Evolutionary conservation across 2,888 invertebrate species (phyloP).

Genomic region (Anodontia alba): DNA sequence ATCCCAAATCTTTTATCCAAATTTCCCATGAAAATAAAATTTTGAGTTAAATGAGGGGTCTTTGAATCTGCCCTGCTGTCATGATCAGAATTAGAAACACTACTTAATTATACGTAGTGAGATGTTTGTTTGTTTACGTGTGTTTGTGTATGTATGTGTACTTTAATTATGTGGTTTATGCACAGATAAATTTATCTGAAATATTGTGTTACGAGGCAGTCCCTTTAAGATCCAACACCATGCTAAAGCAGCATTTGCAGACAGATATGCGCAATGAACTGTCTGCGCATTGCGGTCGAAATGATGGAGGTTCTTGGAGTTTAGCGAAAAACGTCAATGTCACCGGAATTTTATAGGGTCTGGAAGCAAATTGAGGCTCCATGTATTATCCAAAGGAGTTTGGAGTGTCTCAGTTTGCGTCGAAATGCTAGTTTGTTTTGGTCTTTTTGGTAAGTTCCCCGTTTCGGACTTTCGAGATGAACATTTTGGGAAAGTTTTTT

Average conservation of each 20-base stretch:
- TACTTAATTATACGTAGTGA: too few relatives aligned
- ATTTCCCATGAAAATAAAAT: too few relatives aligned
- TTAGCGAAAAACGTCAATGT: constrained; percentile 58
- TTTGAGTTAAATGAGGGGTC: too few relatives aligned
- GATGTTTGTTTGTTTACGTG: too few relatives aligned
- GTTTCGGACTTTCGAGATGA: neutral
- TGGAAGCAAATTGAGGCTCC: constrained; percentile 64
- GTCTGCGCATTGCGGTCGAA: constrained; percentile 66
- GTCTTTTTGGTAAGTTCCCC: constrained; percentile 73
- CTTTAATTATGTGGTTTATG: too few relatives aligned
- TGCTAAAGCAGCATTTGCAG: constrained; percentile 50
- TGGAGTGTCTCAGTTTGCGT: constrained; percentile 68
- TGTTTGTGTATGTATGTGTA: too few relatives aligned
- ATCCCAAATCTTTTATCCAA: too few relatives aligned
- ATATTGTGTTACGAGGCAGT: neutral
- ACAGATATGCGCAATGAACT: constrained; percentile 70
- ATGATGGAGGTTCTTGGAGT: constrained; percentile 51
- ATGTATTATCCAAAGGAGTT: constrained; percentile 66
- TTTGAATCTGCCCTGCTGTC: too few relatives aligned
- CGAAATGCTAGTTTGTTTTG: constrained; percentile 79
- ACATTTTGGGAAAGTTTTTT: constrained; percentile 31
- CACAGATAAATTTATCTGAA: too few relatives aligned
- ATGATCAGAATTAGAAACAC: too few relatives aligned
- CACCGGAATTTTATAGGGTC: constrained; percentile 28
- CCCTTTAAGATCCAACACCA: constrained; percentile 2